Conservation (phyloP, 1,140 invertebrate species). For the Nylanderia fulva region DNA sequence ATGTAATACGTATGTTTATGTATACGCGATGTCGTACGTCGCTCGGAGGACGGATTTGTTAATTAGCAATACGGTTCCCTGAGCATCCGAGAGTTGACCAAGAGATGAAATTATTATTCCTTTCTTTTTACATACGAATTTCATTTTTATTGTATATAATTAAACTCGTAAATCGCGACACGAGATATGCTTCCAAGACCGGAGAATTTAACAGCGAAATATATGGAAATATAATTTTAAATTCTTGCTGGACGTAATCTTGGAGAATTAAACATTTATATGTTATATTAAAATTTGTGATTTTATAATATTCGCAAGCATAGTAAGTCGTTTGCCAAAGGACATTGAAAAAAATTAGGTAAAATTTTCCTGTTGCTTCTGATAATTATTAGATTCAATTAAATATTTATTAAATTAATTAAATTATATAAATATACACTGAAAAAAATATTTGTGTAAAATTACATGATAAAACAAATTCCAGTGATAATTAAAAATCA, state of each 20-base stretch:
- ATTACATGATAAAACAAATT: too few relatives aligned
- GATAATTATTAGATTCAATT: too few relatives aligned
- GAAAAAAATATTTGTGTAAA: too few relatives aligned
- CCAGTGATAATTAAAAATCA: too few relatives aligned
- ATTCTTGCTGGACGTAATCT: background rate
- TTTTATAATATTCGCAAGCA: too few relatives aligned
- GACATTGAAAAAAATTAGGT: too few relatives aligned
- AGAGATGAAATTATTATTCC: slow-evolving; percentile 10
- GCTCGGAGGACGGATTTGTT: slow-evolving; percentile 32
- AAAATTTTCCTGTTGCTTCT: too few relatives aligned
- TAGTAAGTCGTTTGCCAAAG: too few relatives aligned
- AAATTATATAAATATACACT: too few relatives aligned
- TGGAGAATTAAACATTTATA: too few relatives aligned
- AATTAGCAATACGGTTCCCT: slow-evolving; percentile 50
- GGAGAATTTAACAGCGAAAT: background rate
- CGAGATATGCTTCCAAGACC: background rate
- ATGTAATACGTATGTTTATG: slow-evolving; percentile 33
- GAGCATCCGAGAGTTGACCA: slow-evolving; percentile 30
- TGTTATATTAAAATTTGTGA: too few relatives aligned
- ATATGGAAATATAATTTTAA: background rate
- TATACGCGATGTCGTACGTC: slow-evolving; percentile 12
- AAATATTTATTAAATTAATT: too few relatives aligned
- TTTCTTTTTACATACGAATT: background rate
- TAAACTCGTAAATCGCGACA: slow-evolving; percentile 6
- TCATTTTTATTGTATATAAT: slow-evolving; percentile 30